Evolutionary conservation across 2,113 vertebrate species (phyloP).

Genomic region (Nothoprocta pentlandii): DNA sequence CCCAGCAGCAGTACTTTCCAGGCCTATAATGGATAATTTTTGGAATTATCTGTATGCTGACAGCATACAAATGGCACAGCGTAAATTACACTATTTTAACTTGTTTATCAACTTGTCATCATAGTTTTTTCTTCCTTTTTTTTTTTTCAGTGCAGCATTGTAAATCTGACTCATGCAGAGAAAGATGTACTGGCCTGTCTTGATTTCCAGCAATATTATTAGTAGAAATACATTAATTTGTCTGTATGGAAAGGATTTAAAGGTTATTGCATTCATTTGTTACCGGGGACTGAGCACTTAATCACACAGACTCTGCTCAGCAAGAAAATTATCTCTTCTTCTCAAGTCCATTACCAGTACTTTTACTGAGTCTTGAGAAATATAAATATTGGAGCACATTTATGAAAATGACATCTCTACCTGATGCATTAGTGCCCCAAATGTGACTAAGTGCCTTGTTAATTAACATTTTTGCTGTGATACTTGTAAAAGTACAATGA

Average conservation of each 20-base stretch:
- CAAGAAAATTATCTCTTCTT: constrained; percentile 68
- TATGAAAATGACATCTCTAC: constrained; percentile 65
- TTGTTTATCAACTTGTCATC: constrained; percentile 56
- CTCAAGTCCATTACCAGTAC: constrained; percentile 47
- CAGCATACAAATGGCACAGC: background rate
- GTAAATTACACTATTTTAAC: constrained; percentile 48
- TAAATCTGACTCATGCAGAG: constrained; percentile 40
- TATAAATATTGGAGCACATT: constrained; percentile 69
- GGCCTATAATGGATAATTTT: constrained; percentile 21
- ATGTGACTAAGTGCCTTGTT: constrained; percentile 55
- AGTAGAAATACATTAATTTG: constrained; percentile 66
- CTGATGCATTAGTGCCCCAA: constrained; percentile 45
- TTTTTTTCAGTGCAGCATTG: background rate
- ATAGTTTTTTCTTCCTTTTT: background rate
- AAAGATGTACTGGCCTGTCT: constrained; percentile 15
- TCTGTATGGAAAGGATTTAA: constrained; percentile 68
- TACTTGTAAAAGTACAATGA: background rate
- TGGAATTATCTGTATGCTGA: background rate
- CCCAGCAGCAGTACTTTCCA: background rate
- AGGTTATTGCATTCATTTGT: constrained; percentile 64
- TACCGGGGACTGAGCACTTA: constrained; percentile 40
- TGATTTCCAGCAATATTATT: background rate
- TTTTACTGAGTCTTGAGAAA: constrained; percentile 51
- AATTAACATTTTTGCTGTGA: constrained; percentile 69
- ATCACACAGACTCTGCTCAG: constrained; percentile 55